Evolutionary conservation across 2,888 invertebrate species (phyloP), one percentile per base, ranked within the genome.

Genomic region (Dinocampus coccinellae): DNA sequence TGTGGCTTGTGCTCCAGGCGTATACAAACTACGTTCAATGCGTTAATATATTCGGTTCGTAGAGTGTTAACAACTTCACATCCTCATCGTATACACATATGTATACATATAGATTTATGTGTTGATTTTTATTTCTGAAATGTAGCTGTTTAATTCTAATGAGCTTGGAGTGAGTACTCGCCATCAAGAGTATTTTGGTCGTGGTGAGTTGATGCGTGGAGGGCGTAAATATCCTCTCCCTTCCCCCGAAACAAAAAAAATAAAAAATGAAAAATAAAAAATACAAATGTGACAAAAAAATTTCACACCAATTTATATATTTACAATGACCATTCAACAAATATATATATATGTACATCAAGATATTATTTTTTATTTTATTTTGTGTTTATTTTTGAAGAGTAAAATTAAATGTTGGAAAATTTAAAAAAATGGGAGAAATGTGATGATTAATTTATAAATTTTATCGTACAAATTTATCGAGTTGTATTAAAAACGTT

Each of bases 31-130:
- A 84, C 81, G 81, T 82, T 84, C 81, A 84, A 81, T 84, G 80
- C 82, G 85, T 86, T 85, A 85, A 84, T 82, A 82, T 83, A 85
- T 85, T 84, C 82, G 80, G 84, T 83, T 80, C 79, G 82, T 85
- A 83, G 84, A 84, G 84, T 81, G 84, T 81, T 82, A 85, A 85
- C 85, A 85, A 85, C 84, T 83, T 83, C 82, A 79, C 84, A 83
- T 82, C 79, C 84, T 82, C 82, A 79, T 26, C 47, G 16, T 47
- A 6, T 20, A 6, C 7, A 47, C 16, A 47, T 47, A 16, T 47
- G 16, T 47, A 20, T 39, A 39, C n/a, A 39, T 39, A 39, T 39
- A 33, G 3, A 33, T 33, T 4, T 33, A 33, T 33, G 7, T 33
- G 7, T 33, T 4, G 3, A 33, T 33, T 4, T 33, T 4, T 33